Base-by-base conservation (phyloP, 2,888 invertebrate species). In the Helleia helle region DNA sequence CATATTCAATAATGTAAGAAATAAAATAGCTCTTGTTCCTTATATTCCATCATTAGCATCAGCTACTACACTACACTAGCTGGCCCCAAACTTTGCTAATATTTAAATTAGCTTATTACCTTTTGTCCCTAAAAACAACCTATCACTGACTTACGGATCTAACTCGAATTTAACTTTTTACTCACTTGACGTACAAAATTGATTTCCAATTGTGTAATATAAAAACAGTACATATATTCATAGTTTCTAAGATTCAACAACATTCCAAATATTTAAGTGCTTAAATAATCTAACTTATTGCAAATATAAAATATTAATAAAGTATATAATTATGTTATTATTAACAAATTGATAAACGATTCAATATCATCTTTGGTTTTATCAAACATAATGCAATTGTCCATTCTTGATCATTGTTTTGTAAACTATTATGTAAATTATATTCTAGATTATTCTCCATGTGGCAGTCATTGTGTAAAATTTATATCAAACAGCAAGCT, bases 361-460 rank as follows among this genome's bases (percentile, higher is more conserved):
- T 65, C 67, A 75, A 77, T 75, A 77, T 74, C 73, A 74, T 80
- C 80, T 81, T 81, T 81, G 80, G 80, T 76, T 72, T 72, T 53
- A 59, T 57, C 56, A 40, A 53, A 34, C 34, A 52, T 58, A 62
- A 65, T 60, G 60, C 58, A 49, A 51, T 45, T 49, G 53, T 60
- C 58, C 59, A 59, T 59, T 59, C 57, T 52, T 44, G 47, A 46
- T 49, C 36, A 22, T 18, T 24, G 25, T 9, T 7, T 29, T 38
- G 1, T 25, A 28, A n/a, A n/a, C n/a, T n/a, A n/a, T n/a, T n/a
- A n/a, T n/a, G n/a, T n/a, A n/a, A n/a, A n/a, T n/a, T n/a, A n/a
- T n/a, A 15, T 22, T 15, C 30, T 6, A 1, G 12, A 11, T 14
- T 11, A 11, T 34, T n/a, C n/a, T n/a, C 2, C 11, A 34, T 7